These are phyloP conservation scores for Ctena decussata DNA, from an alignment of 2,888 invertebrate genomes.

Conservation along the genomic window DNA sequence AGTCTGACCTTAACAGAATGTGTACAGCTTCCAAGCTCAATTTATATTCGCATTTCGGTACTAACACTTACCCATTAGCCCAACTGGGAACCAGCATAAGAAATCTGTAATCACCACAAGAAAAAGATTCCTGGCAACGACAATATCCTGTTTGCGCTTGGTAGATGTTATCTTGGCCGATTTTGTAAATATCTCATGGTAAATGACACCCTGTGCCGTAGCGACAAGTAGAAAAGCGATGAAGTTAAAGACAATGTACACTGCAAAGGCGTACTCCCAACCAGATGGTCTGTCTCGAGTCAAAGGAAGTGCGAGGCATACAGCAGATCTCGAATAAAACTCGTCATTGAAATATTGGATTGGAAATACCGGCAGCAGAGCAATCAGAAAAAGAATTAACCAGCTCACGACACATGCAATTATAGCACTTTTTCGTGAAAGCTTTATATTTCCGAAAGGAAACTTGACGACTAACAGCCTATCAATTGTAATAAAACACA, in stretches of 20 bases:
- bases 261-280: slow-evolving; percentile 84
- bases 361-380: slow-evolving; percentile 80
- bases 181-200: slow-evolving; percentile 66
- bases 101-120: slow-evolving; percentile 82
- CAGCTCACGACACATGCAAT: slow-evolving; percentile 72
- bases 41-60: no score
- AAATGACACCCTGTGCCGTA: slow-evolving; percentile 82
- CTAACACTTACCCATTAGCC: slow-evolving; percentile 61
- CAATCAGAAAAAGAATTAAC: slow-evolving; percentile 75
- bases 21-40: no score
- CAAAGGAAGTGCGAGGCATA: slow-evolving; percentile 85
- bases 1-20: no score
- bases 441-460: slow-evolving; percentile 86
- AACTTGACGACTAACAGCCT: slow-evolving; percentile 90
- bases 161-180: slow-evolving; percentile 16
- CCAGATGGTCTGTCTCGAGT: slow-evolving; percentile 83
- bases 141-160: slow-evolving; percentile 66
- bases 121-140: slow-evolving; percentile 82
- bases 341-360: slow-evolving; percentile 78
- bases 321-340: slow-evolving; percentile 82
- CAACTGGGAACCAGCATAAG: slow-evolving; percentile 82
- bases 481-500: slow-evolving; percentile 90
- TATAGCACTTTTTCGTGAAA: slow-evolving; percentile 72
- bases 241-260: slow-evolving; percentile 84
- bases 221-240: slow-evolving; percentile 81